Conservation (phyloP, 2,113 vertebrate genomes). For the Xenopus tropicalis region DNA sequence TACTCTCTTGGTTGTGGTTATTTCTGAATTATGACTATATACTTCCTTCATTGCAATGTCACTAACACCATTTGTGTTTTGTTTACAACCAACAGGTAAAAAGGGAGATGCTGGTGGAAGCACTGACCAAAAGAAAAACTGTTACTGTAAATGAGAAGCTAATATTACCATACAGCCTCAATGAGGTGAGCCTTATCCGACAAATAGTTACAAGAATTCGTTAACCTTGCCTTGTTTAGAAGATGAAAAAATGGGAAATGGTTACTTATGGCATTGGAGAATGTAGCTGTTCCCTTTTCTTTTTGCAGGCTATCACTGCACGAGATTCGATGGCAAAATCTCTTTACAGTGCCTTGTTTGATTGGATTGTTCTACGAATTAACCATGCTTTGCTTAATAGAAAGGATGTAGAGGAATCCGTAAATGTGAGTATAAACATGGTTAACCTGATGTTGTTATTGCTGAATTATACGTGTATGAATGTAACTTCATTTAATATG, state of each 20-base stretch:
- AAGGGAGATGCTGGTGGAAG: slow-evolving; percentile 89
- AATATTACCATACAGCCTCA: slow-evolving; percentile 92
- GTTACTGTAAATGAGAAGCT: slow-evolving; percentile 95
- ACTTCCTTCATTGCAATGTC: too few relatives aligned
- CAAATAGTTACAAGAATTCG: too few relatives aligned
- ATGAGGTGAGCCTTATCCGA: slow-evolving; percentile 71
- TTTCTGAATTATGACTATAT: too few relatives aligned
- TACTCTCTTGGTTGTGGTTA: too few relatives aligned
- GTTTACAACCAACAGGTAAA: slow-evolving; percentile 71
- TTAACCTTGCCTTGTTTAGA: not conserved
- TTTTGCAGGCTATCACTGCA: slow-evolving; percentile 84
- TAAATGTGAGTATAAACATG: slow-evolving; percentile 68
- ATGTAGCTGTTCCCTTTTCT: not conserved
- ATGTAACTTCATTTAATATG: too few relatives aligned
- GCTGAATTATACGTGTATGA: too few relatives aligned
- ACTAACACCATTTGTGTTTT: too few relatives aligned
- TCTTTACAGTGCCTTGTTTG: slow-evolving; percentile 95
- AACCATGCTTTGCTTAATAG: slow-evolving; percentile 97
- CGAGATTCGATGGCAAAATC: slow-evolving; percentile 99
- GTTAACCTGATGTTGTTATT: not conserved
- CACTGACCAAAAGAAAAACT: slow-evolving; percentile 94
- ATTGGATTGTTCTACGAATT: slow-evolving; percentile 97
- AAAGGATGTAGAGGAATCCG: slow-evolving; percentile 94
- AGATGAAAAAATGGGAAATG: not conserved
- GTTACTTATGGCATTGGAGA: not conserved